Percentiles rank a stretch among this genome's conserved stretches.
Conservation (phyloP, 2,113 vertebrate species). For the Suncus etruscus region DNA sequence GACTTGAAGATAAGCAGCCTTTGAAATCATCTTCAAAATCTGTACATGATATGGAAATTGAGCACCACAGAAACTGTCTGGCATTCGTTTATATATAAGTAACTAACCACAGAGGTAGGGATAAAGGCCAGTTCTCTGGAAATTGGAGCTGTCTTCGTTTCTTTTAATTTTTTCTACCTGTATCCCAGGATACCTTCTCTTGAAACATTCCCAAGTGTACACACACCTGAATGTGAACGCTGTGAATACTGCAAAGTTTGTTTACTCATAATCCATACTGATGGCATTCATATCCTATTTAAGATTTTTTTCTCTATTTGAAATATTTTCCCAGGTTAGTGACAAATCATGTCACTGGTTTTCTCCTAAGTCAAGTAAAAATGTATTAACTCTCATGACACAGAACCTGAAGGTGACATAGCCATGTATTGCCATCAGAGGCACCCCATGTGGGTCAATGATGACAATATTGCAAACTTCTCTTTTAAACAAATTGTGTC, state of each 20-base stretch:
- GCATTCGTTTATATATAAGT: not conserved
- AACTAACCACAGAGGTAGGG: not conserved
- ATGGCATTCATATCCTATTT: too few species aligned
- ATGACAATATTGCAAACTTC: not conserved
- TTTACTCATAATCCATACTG: too few species aligned
- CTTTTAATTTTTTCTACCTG: not conserved
- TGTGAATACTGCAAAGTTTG: not conserved
- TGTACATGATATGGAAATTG: not conserved
- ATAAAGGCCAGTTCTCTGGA: not conserved
- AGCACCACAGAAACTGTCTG: not conserved
- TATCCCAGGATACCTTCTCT: not conserved
- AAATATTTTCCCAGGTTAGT: not conserved
- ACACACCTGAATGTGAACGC: not conserved
- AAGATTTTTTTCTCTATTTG: not conserved
- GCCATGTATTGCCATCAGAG: not conserved
- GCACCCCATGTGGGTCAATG: not conserved
- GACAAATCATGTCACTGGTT: not conserved
- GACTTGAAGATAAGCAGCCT: not conserved
- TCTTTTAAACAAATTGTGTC: not conserved
- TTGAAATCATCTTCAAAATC: not conserved
- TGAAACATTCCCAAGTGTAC: not conserved
- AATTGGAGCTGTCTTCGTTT: not conserved
- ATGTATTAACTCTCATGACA: not conserved
- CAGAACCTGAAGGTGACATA: not conserved
- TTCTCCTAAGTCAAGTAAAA: slow-evolving; percentile 30